Evolutionary conservation across 1,140 invertebrate genomes (phyloP).

Genomic region (Euwallacea similis): DNA sequence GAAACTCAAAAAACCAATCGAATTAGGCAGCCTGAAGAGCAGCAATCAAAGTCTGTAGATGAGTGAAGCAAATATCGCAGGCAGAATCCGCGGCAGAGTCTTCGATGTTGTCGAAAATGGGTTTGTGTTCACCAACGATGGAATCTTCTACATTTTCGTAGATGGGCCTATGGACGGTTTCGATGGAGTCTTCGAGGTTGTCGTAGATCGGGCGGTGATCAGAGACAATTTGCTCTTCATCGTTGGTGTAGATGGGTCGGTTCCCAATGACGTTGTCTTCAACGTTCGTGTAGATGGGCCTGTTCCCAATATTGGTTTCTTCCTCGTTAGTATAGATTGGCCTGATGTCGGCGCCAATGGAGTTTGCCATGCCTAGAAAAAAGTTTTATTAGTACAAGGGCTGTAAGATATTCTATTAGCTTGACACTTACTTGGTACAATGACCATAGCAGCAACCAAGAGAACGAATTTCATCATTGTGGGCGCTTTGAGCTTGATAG

Average conservation of each 20-base stretch:
- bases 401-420: neutral
- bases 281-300: conserved; percentile 10
- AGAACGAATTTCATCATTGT: conserved; percentile 17
- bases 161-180: neutral
- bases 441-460: conserved; percentile 15
- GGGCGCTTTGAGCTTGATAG: too few species aligned
- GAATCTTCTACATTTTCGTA: neutral
- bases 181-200: neutral
- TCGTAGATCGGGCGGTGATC: neutral
- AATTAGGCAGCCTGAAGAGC: conserved; percentile 6
- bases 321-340: conserved; percentile 14
- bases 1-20: neutral
- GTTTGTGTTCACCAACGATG: neutral
- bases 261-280: conserved; percentile 4
- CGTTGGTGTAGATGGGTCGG: conserved; percentile 17
- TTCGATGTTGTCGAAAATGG: conserved; percentile 14
- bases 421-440: conserved; percentile 17
- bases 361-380: neutral
- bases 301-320: neutral
- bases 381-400: neutral
- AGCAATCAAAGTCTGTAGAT: conserved; percentile 1
- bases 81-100: neutral
- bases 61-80: conserved; percentile 10
- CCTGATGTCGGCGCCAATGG: conserved; percentile 4
- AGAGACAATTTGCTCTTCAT: neutral